phyloP scores from a whole-genome alignment of 2,113 vertebrate genomes.

The Microtus oregoni region DNA sequence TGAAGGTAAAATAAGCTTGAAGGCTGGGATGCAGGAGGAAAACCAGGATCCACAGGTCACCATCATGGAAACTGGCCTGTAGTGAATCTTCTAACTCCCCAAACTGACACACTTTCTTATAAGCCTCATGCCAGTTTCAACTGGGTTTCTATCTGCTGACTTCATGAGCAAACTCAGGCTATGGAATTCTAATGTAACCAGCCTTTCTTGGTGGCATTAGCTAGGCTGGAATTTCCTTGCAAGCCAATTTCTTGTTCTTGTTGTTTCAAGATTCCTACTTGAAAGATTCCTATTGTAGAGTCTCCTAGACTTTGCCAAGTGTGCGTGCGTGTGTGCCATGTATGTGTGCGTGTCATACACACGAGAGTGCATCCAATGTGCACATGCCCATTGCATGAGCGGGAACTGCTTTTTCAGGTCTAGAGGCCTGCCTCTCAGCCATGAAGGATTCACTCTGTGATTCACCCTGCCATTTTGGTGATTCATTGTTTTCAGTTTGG shows the following conservation, averaged over 20 bases:
- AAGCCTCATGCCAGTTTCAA: neutral
- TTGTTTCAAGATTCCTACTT: neutral
- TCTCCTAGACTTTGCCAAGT: neutral
- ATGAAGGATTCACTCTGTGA: neutral
- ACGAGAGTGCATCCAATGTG: neutral
- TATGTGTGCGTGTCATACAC: too few species aligned
- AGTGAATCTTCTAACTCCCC: neutral
- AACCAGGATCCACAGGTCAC: neutral
- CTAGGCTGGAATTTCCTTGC: neutral
- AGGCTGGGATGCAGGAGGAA: neutral
- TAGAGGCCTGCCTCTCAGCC: neutral
- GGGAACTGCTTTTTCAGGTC: neutral
- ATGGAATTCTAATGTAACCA: neutral
- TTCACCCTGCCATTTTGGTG: neutral
- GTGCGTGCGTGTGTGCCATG: neutral
- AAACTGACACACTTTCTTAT: neutral
- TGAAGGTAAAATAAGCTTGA: neutral
- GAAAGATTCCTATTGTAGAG: neutral
- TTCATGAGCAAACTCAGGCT: neutral
- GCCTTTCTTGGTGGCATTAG: neutral
- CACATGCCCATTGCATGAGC: neutral
- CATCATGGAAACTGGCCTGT: neutral
- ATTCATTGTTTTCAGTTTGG: neutral
- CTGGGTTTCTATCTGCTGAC: neutral
- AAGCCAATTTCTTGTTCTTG: neutral